phyloP scores from a whole-genome alignment of 2,888 invertebrate genomes.

The Maniola hyperantus region DNA sequence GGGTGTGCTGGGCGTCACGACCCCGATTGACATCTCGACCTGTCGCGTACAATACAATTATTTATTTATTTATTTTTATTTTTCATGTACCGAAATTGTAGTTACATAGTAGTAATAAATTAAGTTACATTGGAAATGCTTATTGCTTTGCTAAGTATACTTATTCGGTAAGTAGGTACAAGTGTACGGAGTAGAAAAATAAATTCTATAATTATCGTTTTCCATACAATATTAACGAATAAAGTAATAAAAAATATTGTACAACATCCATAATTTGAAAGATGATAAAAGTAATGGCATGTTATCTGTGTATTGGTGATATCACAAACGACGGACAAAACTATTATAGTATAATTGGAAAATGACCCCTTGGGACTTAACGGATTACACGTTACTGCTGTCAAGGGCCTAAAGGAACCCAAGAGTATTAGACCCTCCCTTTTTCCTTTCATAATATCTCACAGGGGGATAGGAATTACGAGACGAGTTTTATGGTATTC shows the following conservation, averaged over 20 bases:
- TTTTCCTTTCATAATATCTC: slow-evolving; percentile 58
- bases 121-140: too few relatives aligned
- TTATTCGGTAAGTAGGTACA: too few relatives aligned
- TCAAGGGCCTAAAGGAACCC: slow-evolving; percentile 59
- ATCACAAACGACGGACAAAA: slow-evolving; percentile 54
- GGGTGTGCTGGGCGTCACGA: too few relatives aligned
- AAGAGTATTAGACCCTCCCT: slow-evolving; percentile 33
- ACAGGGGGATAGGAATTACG: slow-evolving; percentile 51
- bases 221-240: neutral
- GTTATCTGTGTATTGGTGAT: slow-evolving; percentile 46
- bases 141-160: too few relatives aligned
- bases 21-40: too few relatives aligned
- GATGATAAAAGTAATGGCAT: slow-evolving; percentile 30
- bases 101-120: too few relatives aligned
- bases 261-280: too few relatives aligned
- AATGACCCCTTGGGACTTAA: slow-evolving; percentile 70
- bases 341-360: slow-evolving; percentile 59
- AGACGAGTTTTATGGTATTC: slow-evolving; percentile 64
- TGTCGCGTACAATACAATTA: too few relatives aligned
- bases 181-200: too few relatives aligned
- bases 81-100: too few relatives aligned
- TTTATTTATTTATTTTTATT: too few relatives aligned
- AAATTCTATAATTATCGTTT: neutral
- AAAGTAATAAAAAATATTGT: too few relatives aligned
- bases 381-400: slow-evolving; percentile 73